phyloP scores from a whole-genome alignment of 2,888 invertebrate genomes.

The Eupithecia tripunctaria region DNA sequence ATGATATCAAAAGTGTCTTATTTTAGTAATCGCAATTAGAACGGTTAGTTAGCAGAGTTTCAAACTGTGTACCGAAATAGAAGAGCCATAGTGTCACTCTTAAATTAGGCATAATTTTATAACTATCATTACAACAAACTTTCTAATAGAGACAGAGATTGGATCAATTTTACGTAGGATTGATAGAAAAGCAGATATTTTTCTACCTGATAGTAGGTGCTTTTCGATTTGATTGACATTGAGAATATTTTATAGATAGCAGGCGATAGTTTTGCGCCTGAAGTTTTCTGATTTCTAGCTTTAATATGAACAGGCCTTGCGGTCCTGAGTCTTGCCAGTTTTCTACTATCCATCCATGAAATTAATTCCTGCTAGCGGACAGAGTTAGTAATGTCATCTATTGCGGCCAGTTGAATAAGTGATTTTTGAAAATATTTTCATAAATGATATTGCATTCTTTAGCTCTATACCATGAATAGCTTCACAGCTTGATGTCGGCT shows the following conservation, averaged over 20 bases:
- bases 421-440: conserved; percentile 73
- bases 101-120: conserved; percentile 51
- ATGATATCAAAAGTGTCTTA: conserved; percentile 82
- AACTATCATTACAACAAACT: conserved; percentile 44
- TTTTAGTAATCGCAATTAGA: conserved; percentile 82
- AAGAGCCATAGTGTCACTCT: conserved; percentile 70
- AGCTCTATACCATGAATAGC: conserved; percentile 76
- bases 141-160: conserved; percentile 54
- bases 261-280: conserved; percentile 69
- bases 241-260: conserved; percentile 67
- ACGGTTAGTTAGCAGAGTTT: conserved; percentile 80
- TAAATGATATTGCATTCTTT: conserved; percentile 76
- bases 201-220: conserved; percentile 79
- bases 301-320: conserved; percentile 62
- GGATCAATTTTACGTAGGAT: conserved; percentile 79
- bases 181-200: conserved; percentile 77
- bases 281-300: conserved; percentile 74
- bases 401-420: conserved; percentile 70
- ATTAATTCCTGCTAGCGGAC: conserved; percentile 70
- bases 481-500: conserved; percentile 83
- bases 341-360: conserved; percentile 81
- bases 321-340: conserved; percentile 78
- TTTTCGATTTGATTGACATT: conserved; percentile 70
- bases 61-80: conserved; percentile 77
- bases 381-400: conserved; percentile 69